Percentiles rank a stretch among this genome's conserved stretches.
Evolutionary conservation across 2,797 vertebrate genomes (phyloP).

Genomic region (Lepilemur ruficaudatus): DNA sequence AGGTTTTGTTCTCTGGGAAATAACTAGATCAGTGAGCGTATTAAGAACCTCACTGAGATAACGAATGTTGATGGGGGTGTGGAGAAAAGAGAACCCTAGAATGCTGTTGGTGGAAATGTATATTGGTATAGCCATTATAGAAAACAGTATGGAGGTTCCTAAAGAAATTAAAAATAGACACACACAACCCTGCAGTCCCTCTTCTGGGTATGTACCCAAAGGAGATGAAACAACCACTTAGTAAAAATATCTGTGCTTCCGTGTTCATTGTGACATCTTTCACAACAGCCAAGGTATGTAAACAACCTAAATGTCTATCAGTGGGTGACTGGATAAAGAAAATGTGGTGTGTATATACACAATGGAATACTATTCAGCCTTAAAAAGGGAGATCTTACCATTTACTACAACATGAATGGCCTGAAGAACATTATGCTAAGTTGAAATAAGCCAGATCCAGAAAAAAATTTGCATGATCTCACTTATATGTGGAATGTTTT

Average conservation of each 20-base stretch:
- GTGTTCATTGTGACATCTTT: background rate
- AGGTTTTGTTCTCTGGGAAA: background rate
- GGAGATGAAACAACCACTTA: background rate
- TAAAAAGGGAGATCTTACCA: background rate
- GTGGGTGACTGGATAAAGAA: background rate
- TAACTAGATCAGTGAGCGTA: slow-evolving; percentile 27
- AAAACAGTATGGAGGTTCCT: background rate
- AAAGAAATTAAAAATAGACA: background rate
- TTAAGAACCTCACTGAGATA: slow-evolving; percentile 14
- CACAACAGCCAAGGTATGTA: background rate
- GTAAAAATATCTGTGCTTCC: background rate
- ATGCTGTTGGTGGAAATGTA: background rate
- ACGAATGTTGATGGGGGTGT: background rate
- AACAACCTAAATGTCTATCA: background rate
- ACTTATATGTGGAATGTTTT: background rate
- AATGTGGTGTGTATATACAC: background rate
- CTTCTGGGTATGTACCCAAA: background rate
- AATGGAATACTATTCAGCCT: background rate
- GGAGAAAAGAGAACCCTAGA: background rate
- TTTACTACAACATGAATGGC: background rate
- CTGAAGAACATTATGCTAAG: background rate
- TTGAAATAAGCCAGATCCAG: background rate
- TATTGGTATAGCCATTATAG: background rate
- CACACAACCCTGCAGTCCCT: background rate
- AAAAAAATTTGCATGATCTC: background rate